Evolutionary conservation across 2,888 invertebrate species (phyloP).

Genomic region (Eristalis arbustorum): DNA sequence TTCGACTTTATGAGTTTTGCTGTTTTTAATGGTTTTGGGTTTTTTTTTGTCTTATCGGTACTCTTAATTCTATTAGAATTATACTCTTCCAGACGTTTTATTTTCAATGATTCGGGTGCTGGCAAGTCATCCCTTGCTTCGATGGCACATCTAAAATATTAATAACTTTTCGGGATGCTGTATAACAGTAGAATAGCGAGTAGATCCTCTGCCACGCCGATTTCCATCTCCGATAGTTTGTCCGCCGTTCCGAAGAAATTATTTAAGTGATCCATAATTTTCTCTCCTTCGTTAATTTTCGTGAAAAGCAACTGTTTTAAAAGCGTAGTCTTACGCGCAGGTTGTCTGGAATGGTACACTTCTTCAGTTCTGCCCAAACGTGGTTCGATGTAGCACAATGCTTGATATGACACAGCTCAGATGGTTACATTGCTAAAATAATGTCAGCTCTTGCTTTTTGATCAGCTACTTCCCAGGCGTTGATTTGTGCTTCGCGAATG

Average conservation of each 20-base stretch:
- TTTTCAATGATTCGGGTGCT: constrained; percentile 54
- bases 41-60: too few species aligned
- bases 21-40: too few species aligned
- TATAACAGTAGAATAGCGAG: constrained; percentile 1
- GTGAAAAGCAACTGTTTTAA: constrained; percentile 76
- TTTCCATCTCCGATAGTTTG: not conserved
- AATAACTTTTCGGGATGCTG: not conserved
- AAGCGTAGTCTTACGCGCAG: constrained; percentile 77
- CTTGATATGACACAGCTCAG: constrained; percentile 75
- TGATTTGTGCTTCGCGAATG: not conserved
- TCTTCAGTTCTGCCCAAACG: constrained; percentile 76
- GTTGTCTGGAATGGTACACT: constrained; percentile 76
- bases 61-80: too few species aligned
- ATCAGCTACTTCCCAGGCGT: constrained; percentile 48
- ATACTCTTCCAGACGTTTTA: too few species aligned
- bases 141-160: constrained; percentile 75
- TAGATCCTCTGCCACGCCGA: constrained; percentile 15
- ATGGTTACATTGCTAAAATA: constrained; percentile 62
- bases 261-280: constrained; percentile 73
- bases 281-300: constrained; percentile 74
- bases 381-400: constrained; percentile 73
- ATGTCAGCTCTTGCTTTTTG: constrained; percentile 71
- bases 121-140: constrained; percentile 74
- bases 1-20: too few species aligned
- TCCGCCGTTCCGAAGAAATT: not conserved